Evolutionary conservation across 2,113 vertebrate species (phyloP).

Genomic region (Arothron firmamentum): DNA sequence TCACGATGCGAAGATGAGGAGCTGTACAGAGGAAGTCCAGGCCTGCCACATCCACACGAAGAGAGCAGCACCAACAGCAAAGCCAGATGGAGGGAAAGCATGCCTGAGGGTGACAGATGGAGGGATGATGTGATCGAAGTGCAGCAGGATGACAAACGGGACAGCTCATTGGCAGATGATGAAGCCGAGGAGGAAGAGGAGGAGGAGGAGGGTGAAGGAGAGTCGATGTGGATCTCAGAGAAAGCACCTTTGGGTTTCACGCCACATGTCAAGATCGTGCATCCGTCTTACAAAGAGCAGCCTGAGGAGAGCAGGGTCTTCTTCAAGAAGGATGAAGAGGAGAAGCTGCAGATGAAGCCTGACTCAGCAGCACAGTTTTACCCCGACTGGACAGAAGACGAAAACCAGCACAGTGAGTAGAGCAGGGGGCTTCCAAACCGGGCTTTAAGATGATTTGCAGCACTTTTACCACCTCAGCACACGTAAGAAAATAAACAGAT

Average conservation of each 20-base stretch:
- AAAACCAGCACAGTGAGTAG: conserved; percentile 58
- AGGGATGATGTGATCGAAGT: conserved; percentile 33
- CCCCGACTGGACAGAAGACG: conserved; percentile 3
- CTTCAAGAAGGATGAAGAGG: conserved; percentile 11
- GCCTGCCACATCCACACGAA: conserved; percentile 26
- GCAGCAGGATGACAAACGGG: conserved; percentile 9
- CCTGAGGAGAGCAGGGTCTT: conserved; percentile 24
- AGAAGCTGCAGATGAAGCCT: conserved; percentile 2
- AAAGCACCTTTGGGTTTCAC: conserved; percentile 60
- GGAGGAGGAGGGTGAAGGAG: conserved; percentile 6
- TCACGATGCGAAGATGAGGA: conserved; percentile 31
- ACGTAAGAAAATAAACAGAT: no score
- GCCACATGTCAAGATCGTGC: conserved; percentile 64
- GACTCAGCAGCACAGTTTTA: conserved; percentile 8
- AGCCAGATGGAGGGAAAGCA: conserved; percentile 66
- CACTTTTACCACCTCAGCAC: no score
- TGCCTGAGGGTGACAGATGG: conserved; percentile 68
- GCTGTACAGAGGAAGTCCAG: conserved; percentile 37
- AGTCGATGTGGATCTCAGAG: conserved; percentile 38
- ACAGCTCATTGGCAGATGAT: conserved; percentile 51
- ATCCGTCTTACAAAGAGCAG: conserved; percentile 24
- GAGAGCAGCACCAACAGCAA: conserved; percentile 22
- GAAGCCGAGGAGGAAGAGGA: conserved; percentile 43
- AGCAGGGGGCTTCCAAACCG: background rate
- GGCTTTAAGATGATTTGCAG: no score